Percentiles rank a stretch among this genome's conserved stretches.
phyloP scores from a whole-genome alignment of 1,140 invertebrate species.

The Acromyrmex charruanus region DNA sequence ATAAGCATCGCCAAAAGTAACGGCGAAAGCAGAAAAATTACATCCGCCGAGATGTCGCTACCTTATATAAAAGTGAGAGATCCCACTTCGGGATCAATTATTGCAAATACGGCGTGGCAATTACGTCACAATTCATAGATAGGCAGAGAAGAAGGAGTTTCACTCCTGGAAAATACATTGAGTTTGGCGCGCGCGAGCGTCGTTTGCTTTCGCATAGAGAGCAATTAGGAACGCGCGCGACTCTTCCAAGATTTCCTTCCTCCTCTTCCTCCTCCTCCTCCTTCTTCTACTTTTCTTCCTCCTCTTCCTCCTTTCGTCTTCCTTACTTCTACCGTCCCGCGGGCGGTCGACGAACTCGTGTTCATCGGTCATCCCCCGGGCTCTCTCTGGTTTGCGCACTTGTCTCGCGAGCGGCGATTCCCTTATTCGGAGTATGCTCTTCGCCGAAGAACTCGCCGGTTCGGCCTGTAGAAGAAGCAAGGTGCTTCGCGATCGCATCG shows the following conservation, averaged over 20 bases:
- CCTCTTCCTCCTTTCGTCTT: background rate
- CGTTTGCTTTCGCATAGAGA: slow-evolving; percentile 27
- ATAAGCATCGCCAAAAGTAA: background rate
- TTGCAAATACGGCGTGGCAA: background rate
- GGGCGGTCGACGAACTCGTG: slow-evolving; percentile 78
- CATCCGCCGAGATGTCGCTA: background rate
- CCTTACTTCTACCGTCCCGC: background rate
- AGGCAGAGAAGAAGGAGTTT: background rate
- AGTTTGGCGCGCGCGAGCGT: slow-evolving; percentile 10
- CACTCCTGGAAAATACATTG: slow-evolving; percentile 25
- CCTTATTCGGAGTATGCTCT: slow-evolving; percentile 82
- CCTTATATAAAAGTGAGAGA: background rate
- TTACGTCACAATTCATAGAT: background rate
- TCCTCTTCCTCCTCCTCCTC: background rate
- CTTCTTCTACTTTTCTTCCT: background rate
- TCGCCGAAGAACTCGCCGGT: slow-evolving; percentile 43
- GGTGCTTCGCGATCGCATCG: background rate
- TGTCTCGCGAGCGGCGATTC: slow-evolving; percentile 81
- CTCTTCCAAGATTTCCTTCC: slow-evolving; percentile 55
- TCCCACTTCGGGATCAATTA: background rate
- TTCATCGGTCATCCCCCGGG: slow-evolving; percentile 80
- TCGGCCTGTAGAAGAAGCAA: slow-evolving; percentile 37
- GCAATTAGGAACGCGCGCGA: slow-evolving; percentile 61
- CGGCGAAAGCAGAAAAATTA: background rate
- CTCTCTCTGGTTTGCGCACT: slow-evolving; percentile 80